phyloP scores from a whole-genome alignment of 2,888 invertebrate genomes.

The Napeogenes sylphis region DNA sequence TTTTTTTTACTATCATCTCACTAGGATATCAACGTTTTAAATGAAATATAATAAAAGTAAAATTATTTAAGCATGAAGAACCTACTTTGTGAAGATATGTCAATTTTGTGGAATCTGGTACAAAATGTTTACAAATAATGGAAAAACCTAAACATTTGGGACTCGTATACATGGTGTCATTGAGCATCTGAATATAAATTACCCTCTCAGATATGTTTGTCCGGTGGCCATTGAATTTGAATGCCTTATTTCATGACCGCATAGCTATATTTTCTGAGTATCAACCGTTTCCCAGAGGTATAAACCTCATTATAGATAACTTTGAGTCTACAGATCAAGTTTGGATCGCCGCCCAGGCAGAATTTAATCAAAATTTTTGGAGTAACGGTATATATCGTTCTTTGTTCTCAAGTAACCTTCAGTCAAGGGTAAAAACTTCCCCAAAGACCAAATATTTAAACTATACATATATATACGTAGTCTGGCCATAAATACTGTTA shows the following conservation, averaged over 20 bases:
- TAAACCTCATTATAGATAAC: constrained; percentile 26
- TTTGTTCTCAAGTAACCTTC: not conserved
- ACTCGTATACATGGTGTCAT: constrained; percentile 14
- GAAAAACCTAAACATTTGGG: not conserved
- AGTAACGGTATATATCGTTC: constrained; percentile 3
- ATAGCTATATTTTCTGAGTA: constrained; percentile 22
- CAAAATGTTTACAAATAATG: not conserved
- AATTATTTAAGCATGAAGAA: no score
- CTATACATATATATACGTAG: no score
- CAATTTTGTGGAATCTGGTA: no score
- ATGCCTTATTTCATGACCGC: constrained; percentile 28
- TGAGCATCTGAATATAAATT: constrained; percentile 39
- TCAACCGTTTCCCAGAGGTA: constrained; percentile 21
- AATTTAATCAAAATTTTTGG: constrained; percentile 27
- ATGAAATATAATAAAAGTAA: no score
- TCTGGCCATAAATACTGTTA: no score
- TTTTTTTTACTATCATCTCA: no score
- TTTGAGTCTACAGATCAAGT: constrained; percentile 20
- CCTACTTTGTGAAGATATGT: no score
- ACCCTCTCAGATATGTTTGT: constrained; percentile 35
- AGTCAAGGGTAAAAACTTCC: not conserved
- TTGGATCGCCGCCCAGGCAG: constrained; percentile 8
- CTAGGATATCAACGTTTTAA: no score
- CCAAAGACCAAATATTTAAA: not conserved
- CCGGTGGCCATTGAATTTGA: constrained; percentile 37